A percentile compares a stretch with the other conserved stretches of the same genome.
Evolutionary conservation across 2,113 vertebrate species (phyloP).

Genomic region (Phrynosoma blainvillii): DNA sequence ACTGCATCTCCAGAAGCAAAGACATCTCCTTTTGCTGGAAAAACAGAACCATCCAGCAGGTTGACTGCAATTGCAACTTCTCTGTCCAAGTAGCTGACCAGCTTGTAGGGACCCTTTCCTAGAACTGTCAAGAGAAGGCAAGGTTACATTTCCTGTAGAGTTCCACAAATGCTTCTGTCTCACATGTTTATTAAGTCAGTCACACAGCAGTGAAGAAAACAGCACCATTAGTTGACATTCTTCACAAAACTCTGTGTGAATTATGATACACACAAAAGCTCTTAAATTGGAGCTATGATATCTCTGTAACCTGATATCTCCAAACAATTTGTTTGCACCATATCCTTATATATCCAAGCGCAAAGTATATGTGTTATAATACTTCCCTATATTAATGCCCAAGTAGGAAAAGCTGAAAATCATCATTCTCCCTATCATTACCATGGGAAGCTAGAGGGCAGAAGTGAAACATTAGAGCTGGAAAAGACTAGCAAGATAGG

Average conservation of each 20-base stretch:
- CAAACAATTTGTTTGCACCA: neutral
- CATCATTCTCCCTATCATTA: neutral
- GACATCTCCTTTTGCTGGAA: constrained; percentile 71
- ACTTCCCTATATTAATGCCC: neutral
- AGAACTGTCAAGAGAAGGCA: constrained; percentile 76
- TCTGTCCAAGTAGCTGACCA: constrained; percentile 81
- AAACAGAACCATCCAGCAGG: constrained; percentile 70
- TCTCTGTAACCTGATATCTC: neutral
- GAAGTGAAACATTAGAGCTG: too few species aligned
- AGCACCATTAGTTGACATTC: neutral
- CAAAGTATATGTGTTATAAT: accelerated
- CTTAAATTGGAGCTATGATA: constrained; percentile 1
- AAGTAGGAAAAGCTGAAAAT: constrained; percentile 18
- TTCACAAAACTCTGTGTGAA: neutral
- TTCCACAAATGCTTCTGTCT: constrained; percentile 1
- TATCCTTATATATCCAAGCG: neutral
- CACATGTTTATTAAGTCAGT: neutral
- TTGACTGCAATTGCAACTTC: constrained; percentile 74
- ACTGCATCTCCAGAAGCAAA: constrained; percentile 64
- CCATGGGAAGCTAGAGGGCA: neutral
- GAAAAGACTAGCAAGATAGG: neutral
- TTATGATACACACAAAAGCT: neutral
- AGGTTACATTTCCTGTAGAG: constrained; percentile 40
- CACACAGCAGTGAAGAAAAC: neutral
- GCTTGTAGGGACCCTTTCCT: constrained; percentile 91